phyloP scores from a whole-genome alignment of 2,797 vertebrate genomes.

The Falco novaeseelandiae region DNA sequence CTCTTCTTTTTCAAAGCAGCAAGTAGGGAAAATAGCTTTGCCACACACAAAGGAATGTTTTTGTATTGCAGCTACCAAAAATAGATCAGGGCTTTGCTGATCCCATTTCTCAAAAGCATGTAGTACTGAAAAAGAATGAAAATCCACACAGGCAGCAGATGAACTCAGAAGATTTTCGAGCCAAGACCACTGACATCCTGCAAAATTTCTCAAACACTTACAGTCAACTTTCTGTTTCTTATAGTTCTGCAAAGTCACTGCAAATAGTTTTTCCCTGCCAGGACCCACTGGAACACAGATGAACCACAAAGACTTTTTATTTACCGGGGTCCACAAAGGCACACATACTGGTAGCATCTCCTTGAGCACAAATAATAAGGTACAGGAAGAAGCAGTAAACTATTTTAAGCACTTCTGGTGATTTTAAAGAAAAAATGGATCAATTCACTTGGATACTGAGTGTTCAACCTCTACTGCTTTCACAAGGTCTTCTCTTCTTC shows the following conservation, averaged over 20 bases:
- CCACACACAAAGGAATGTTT: not conserved
- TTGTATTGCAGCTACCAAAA: conserved; percentile 20
- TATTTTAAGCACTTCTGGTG: not conserved
- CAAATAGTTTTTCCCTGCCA: not conserved
- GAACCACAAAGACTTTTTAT: not conserved
- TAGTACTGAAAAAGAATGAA: not conserved
- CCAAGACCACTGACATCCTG: not conserved
- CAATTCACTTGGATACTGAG: not conserved
- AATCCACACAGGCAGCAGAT: not conserved
- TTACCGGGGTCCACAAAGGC: not conserved
- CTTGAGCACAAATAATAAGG: not conserved
- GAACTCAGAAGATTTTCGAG: not conserved
- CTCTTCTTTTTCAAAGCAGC: not conserved
- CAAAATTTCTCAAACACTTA: not conserved
- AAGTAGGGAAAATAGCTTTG: not conserved
- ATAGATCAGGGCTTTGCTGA: not conserved
- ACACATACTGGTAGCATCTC: not conserved
- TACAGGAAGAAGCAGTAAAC: not conserved
- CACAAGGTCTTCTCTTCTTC: not conserved
- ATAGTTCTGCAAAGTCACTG: not conserved
- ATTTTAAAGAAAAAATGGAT: not conserved
- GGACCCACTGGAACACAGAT: not conserved
- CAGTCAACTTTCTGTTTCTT: not conserved
- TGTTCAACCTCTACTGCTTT: not conserved
- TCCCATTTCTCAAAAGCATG: not conserved